Conservation (phyloP, 2,113 vertebrate species). For the Leucopsar rothschildi region DNA sequence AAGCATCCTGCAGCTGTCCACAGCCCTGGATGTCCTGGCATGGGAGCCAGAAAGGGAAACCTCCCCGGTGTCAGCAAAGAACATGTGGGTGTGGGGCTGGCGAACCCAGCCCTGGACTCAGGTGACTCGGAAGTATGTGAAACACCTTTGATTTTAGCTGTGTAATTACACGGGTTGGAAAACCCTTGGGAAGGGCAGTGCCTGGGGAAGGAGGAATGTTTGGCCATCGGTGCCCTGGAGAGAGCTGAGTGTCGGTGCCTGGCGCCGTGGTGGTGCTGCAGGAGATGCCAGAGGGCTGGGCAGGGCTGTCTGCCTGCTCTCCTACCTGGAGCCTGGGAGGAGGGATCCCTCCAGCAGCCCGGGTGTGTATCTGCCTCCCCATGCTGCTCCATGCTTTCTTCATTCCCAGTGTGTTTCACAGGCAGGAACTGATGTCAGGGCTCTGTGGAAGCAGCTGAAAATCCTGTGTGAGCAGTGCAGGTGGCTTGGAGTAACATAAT, state of each 20-base stretch:
- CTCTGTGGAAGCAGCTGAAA: not conserved
- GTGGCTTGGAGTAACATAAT: not conserved
- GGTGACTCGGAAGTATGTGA: not conserved
- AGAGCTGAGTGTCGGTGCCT: not conserved
- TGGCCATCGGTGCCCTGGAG: not conserved
- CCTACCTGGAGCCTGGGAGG: not conserved
- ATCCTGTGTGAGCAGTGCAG: not conserved
- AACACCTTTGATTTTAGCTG: conserved; percentile 18
- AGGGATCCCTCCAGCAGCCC: not conserved
- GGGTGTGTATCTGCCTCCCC: not conserved
- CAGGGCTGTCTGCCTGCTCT: not conserved
- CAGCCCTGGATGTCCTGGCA: not conserved
- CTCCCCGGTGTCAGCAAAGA: not conserved
- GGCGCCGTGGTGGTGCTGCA: rapidly evolving
- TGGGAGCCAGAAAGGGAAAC: not conserved
- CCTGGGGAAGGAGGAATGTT: not conserved
- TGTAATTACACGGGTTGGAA: not conserved
- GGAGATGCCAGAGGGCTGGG: not conserved
- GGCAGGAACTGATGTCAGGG: not conserved
- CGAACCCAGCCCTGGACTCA: not conserved
- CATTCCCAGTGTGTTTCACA: not conserved
- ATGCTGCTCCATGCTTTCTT: not conserved
- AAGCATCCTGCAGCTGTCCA: not conserved
- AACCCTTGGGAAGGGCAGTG: not conserved
- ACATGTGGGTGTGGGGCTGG: not conserved